These are phyloP conservation scores for Nymphalis c-album DNA, from an alignment of 2,888 invertebrate species.

Conservation along the genomic window DNA sequence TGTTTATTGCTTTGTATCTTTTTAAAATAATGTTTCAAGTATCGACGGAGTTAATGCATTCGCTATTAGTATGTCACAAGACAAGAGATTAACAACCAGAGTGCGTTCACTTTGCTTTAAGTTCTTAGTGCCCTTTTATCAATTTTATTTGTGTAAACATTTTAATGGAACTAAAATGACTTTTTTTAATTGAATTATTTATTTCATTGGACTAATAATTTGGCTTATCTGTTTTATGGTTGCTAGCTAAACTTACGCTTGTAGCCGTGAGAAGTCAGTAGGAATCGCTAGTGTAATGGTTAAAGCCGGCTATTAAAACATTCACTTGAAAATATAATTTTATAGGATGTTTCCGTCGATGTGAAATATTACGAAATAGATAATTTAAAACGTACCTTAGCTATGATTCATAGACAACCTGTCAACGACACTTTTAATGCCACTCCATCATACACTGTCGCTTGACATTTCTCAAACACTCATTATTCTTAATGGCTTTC, in stretches of 20 bases:
- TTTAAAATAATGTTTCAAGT: conserved; percentile 61
- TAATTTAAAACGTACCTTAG: conserved; percentile 31
- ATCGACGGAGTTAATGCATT: conserved; percentile 58
- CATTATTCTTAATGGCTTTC: conserved; percentile 72
- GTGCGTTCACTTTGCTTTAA: conserved; percentile 22
- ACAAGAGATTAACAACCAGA: conserved; percentile 41
- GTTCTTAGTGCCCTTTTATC: conserved; percentile 14
- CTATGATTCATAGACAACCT: conserved; percentile 72
- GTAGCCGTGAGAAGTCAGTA: neutral
- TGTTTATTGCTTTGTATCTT: conserved; percentile 50
- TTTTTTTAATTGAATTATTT: neutral
- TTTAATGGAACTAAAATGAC: conserved; percentile 1
- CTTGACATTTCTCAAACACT: conserved; percentile 64
- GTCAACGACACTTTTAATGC: conserved; percentile 65
- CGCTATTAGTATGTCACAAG: conserved; percentile 54
- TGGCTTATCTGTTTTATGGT: too few species aligned
- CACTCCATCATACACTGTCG: conserved; percentile 69
- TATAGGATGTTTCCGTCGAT: conserved; percentile 21
- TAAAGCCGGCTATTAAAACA: neutral
- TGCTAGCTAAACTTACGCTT: too few species aligned
- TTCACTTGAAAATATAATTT: conserved; percentile 7
- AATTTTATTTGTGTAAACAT: conserved; percentile 3
- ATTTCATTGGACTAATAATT: too few species aligned
- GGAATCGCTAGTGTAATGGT: neutral
- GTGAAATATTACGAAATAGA: conserved; percentile 27